phyloP scores from a whole-genome alignment of 1,140 invertebrate genomes.

The Lordiphosa mommai region DNA sequence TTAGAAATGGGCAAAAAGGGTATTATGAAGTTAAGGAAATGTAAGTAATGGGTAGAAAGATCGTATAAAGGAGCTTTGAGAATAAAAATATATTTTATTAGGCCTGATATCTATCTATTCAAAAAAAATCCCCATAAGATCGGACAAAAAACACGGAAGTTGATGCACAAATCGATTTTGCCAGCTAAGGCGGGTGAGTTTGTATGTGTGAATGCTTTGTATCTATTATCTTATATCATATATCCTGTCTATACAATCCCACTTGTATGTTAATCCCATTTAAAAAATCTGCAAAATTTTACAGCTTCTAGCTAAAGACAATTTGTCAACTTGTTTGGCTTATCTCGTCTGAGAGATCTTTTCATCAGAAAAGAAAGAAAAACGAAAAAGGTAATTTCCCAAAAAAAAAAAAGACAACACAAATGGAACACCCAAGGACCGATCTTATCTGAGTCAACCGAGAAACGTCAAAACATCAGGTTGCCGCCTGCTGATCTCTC shows the following conservation, averaged over 20 bases:
- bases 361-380: conserved; percentile 15
- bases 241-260: conserved; percentile 21
- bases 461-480: conserved; percentile 57
- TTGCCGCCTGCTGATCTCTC: background rate
- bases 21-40: no score
- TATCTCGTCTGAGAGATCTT: conserved; percentile 14
- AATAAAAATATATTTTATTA: no score
- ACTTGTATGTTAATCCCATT: conserved; percentile 15
- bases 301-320: conserved; percentile 9
- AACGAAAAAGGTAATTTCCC: conserved; percentile 24
- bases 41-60: no score
- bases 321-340: conserved; percentile 43
- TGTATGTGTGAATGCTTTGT: no score
- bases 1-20: background rate
- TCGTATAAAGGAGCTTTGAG: no score
- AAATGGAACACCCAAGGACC: conserved; percentile 59
- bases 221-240: no score
- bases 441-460: conserved; percentile 34
- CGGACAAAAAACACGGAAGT: no score
- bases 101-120: no score
- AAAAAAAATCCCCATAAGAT: no score
- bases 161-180: no score
- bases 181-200: no score
- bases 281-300: conserved; percentile 34
- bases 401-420: conserved; percentile 43